Conservation (phyloP, 2,888 invertebrate genomes). For the Campaea margaritaria region DNA sequence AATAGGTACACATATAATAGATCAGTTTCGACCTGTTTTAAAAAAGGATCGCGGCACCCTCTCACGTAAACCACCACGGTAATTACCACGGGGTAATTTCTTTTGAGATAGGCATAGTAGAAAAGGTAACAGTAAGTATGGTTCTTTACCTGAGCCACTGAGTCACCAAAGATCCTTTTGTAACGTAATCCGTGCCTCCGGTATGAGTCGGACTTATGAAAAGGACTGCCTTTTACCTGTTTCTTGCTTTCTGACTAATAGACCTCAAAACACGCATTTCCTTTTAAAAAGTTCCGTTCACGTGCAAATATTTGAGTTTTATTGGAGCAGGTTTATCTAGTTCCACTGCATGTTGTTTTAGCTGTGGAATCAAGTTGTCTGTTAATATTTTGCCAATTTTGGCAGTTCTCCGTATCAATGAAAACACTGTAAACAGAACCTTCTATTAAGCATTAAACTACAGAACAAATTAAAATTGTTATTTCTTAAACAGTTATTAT, state of each 20-base stretch:
- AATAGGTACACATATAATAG: too few species aligned
- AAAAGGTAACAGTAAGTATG: slow-evolving; percentile 33
- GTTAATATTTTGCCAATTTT: not conserved
- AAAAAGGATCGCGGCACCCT: too few species aligned
- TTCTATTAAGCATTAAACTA: too few species aligned
- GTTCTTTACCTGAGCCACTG: slow-evolving; percentile 60
- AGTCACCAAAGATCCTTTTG: slow-evolving; percentile 60
- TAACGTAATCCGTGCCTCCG: slow-evolving; percentile 57
- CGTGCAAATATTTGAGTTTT: slow-evolving; percentile 15
- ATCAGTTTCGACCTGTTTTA: too few species aligned
- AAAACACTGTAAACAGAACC: too few species aligned
- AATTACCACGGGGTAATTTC: slow-evolving; percentile 10
- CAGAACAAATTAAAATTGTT: too few species aligned
- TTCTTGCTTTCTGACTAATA: slow-evolving; percentile 25
- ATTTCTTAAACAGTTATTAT: too few species aligned
- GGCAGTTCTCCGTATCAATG: too few species aligned
- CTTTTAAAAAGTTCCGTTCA: slow-evolving; percentile 18
- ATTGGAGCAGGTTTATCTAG: slow-evolving; percentile 6
- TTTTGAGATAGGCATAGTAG: not conserved
- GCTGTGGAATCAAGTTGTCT: too few species aligned
- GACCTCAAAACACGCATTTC: slow-evolving; percentile 27
- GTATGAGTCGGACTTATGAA: slow-evolving; percentile 37
- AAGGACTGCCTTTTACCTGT: slow-evolving; percentile 44
- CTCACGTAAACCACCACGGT: not conserved
- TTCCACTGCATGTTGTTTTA: too few species aligned